Base-by-base conservation (phyloP, 1,140 invertebrate genomes). In the Ips typographus region DNA sequence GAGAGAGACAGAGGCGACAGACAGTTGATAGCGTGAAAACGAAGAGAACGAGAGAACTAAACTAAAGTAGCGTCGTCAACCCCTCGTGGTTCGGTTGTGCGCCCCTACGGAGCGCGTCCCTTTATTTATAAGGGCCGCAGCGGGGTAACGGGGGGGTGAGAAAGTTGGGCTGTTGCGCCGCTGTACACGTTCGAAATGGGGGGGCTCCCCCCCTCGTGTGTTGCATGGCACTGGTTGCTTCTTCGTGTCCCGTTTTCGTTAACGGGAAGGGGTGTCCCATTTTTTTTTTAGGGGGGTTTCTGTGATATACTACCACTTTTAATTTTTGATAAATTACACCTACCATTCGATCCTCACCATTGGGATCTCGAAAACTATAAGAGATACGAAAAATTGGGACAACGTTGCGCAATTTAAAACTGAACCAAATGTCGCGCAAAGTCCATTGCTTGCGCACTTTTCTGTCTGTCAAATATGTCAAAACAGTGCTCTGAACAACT, bases 181-280 rank as follows among this genome's bases (percentile, higher is more conserved):
- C 61, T 22, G 22, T 22, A 22, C 22, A 22, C 22, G 22, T 55
- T 55, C 49, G 63, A 4, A 39, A 22, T 4, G 59, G 39, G 51
- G 38, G 37, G 4, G 49, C 36, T 3, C 60, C 8, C 4, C 36
- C n/a, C 36, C 36, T 40, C 40, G 39, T 40, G 58, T 63, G 67
- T 69, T 69, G 67, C 58, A 61, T 70, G 62, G 68, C 68, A 70
- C 68, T 70, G 68, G 68, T 70, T 70, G 68, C 68, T 70, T 70
- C 68, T 70, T 70, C 55, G 37, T 60, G n/a, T 49, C 44, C 22
- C 22, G 22, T 22, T 22, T 22, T 22, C 6, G 43, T 37, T 8
- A 42, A 8, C 8, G 38, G 57, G 58, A 53, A 68, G 66, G 66
- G 57, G 66, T 62, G 53, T 39, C 44, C 59, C 57, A 58, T 67